Evolutionary conservation across 1,140 invertebrate genomes (phyloP).

Genomic region (Leptinotarsa undecemlineata): DNA sequence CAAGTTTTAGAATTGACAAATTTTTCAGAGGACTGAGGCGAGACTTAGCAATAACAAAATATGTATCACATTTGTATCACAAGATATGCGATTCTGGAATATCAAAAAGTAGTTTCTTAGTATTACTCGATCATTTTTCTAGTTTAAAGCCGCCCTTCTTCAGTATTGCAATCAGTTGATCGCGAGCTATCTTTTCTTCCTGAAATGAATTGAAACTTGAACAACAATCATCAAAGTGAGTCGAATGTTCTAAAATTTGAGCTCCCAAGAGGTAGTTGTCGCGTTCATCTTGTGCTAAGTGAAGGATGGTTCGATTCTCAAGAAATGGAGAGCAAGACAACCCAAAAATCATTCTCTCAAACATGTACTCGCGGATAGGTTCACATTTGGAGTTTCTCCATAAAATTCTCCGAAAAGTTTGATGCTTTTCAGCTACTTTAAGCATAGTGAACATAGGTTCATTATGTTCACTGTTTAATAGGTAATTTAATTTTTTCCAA

Average conservation of each 20-base stretch:
- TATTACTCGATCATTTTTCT: constrained; percentile 46
- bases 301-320: too few relatives aligned
- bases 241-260: neutral
- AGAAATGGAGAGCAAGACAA: too few relatives aligned
- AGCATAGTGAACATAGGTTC: constrained; percentile 27
- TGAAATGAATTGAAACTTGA: neutral
- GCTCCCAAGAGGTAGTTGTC: neutral
- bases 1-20: neutral
- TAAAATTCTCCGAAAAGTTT: constrained; percentile 26
- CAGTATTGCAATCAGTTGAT: constrained; percentile 37
- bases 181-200: neutral
- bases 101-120: constrained; percentile 18
- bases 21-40: neutral
- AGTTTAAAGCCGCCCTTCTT: constrained; percentile 38
- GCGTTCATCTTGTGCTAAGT: constrained; percentile 16
- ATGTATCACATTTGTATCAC: too few relatives aligned
- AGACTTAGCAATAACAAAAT: too few relatives aligned
- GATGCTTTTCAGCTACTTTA: constrained; percentile 2
- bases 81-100: constrained; percentile 20
- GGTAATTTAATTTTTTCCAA: too few relatives aligned
- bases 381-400: too few relatives aligned
- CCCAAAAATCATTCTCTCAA: too few relatives aligned
- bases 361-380: too few relatives aligned
- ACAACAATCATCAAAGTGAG: constrained; percentile 20
- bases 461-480: too few relatives aligned